Conservation (phyloP, 1,140 invertebrate species). For the Sarcophaga peregrina region DNA sequence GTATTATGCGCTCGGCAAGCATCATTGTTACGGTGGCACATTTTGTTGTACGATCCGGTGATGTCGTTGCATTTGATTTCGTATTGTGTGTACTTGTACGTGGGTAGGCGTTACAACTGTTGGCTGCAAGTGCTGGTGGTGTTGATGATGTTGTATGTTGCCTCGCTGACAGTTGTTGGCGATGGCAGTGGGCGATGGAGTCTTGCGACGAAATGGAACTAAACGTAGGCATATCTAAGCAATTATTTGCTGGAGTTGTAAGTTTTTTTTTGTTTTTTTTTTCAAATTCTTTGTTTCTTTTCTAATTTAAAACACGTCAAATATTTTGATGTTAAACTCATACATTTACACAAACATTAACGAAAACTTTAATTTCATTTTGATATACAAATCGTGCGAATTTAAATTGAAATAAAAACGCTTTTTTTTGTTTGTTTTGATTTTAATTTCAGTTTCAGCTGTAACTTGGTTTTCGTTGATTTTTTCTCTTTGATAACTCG, state of each 20-base stretch:
- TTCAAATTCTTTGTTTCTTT: slow-evolving; percentile 8
- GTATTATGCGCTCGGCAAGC: slow-evolving; percentile 61
- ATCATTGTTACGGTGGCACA: slow-evolving; percentile 64
- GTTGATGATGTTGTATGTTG: slow-evolving; percentile 13
- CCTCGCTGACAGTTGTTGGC: slow-evolving; percentile 3
- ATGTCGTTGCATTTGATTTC: slow-evolving; percentile 24
- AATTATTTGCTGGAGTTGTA: neutral
- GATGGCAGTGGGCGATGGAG: neutral
- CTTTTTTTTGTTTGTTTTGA: neutral
- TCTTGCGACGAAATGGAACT: neutral
- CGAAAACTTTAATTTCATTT: slow-evolving; percentile 9
- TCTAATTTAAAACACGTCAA: slow-evolving; percentile 40
- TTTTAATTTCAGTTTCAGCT: neutral
- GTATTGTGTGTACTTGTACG: neutral
- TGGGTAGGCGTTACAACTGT: neutral
- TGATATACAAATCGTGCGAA: slow-evolving; percentile 30
- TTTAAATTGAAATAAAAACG: neutral
- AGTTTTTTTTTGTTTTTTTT: neutral
- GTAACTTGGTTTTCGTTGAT: neutral
- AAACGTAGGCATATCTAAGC: neutral
- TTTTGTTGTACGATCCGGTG: slow-evolving; percentile 31
- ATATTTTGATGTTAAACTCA: slow-evolving; percentile 13
- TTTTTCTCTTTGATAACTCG: slow-evolving; percentile 26
- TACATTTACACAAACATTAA: no score
- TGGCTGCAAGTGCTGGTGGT: neutral